phyloP scores from a whole-genome alignment of 2,113 vertebrate species.

The Puffinus mauretanicus region DNA sequence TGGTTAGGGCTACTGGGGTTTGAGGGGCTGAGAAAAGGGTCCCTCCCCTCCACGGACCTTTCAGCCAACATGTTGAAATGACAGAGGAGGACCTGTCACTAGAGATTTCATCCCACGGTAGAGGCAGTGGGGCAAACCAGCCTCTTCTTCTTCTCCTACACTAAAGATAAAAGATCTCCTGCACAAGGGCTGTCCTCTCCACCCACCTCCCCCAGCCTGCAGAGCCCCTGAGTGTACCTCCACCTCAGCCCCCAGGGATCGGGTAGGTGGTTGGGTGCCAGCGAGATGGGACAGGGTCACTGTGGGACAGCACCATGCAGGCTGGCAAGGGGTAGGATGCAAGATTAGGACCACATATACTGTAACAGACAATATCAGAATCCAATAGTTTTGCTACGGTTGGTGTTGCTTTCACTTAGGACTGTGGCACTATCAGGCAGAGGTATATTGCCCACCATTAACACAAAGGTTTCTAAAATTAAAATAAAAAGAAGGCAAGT shows the following conservation, averaged over 20 bases:
- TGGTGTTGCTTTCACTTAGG: not conserved
- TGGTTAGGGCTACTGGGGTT: not conserved
- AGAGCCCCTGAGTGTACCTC: not conserved
- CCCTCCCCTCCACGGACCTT: not conserved
- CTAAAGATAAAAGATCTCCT: not conserved
- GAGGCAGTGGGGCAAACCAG: not conserved
- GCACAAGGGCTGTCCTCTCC: not conserved
- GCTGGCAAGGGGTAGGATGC: not conserved
- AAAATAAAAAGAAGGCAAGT: not conserved
- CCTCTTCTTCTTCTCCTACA: not conserved
- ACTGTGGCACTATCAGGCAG: not conserved
- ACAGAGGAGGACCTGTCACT: not conserved
- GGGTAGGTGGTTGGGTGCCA: not conserved
- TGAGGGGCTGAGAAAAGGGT: not conserved
- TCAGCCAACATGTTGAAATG: not conserved
- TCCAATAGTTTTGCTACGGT: not conserved
- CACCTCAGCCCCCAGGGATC: not conserved
- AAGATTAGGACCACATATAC: not conserved
- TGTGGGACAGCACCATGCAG: not conserved
- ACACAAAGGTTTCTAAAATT: not conserved
- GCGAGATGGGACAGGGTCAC: not conserved
- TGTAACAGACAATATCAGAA: not conserved
- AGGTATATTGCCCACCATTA: not conserved
- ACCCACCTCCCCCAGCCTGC: accelerated
- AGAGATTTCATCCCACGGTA: not conserved